phyloP scores from a whole-genome alignment of 2,888 invertebrate genomes.

The Pandemis corylana region DNA sequence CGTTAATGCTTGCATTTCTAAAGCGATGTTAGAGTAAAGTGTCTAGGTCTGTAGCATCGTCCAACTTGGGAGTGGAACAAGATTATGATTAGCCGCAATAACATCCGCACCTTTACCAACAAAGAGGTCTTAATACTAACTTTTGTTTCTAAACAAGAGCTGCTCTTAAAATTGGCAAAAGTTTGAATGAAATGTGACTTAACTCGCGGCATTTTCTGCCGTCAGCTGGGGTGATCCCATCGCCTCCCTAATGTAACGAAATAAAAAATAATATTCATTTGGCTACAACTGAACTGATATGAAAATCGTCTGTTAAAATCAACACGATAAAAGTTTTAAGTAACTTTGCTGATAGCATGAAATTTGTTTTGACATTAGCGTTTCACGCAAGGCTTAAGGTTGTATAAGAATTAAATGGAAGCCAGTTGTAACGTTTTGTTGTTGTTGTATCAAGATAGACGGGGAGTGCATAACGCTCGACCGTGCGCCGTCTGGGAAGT shows the following conservation, averaged over 20 bases:
- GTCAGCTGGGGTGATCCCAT: conserved; percentile 80
- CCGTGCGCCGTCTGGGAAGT: conserved; percentile 64
- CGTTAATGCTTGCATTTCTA: conserved; percentile 25
- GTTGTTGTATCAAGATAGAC: background rate
- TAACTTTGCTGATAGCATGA: conserved; percentile 37
- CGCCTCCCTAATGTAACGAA: conserved; percentile 74
- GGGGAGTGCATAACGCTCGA: conserved; percentile 19
- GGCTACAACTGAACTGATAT: conserved; percentile 63
- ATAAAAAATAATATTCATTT: conserved; percentile 76
- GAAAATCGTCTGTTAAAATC: conserved; percentile 56
- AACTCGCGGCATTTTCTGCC: conserved; percentile 73
- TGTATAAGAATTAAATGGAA: background rate
- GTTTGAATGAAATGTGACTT: conserved; percentile 80
- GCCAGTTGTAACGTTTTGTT: background rate
- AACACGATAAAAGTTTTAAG: conserved; percentile 50
- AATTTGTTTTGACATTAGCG: conserved; percentile 26
- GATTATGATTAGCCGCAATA: conserved; percentile 67
- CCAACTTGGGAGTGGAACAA: conserved; percentile 50
- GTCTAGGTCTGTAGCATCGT: conserved; percentile 35
- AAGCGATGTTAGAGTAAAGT: conserved; percentile 25
- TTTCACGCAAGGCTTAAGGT: conserved; percentile 33
- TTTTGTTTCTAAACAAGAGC: conserved; percentile 74
- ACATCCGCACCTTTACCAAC: conserved; percentile 62
- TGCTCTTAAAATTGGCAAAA: conserved; percentile 77
- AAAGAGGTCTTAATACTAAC: conserved; percentile 70